Base-by-base conservation (phyloP, 2,888 invertebrate genomes). In the Drosophila koepferae region DNA sequence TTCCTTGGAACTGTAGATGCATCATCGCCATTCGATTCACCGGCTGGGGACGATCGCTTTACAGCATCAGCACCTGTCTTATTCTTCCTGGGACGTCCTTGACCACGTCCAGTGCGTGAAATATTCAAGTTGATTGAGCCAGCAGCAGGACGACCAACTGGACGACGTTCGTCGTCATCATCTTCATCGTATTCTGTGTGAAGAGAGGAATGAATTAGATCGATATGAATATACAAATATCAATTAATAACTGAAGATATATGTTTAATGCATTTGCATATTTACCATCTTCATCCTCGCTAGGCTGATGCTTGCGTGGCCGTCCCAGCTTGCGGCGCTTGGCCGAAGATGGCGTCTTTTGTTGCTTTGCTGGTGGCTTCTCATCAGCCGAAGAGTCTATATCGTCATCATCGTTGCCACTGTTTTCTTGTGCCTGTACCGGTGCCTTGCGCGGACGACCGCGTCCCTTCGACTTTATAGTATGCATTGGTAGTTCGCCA, bases 81-180 rank as follows among this genome's bases (percentile, higher is more conserved):
- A 2, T 1, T 28, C 49, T 91, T 91, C 51, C 82, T 91, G 3
- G 91, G 91, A 1, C 91, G 89, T 1, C 91, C 91, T 40, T 73
- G 74, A 1, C 92, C 90, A 16, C 90, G 91, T 10, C 91, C 91
- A 10, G 91, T 85, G 16, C 80, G 77, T 8, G 53, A 59, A 62
- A 92, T 91, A 53, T 92, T 91, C 14, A 92, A 74, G 40, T 81
- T 88, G 3, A 87, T 72, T 10, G 85, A 85, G 12, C 91, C 90
- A 20, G 91, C 78, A 8, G 82, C 0, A 0, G 91, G 92, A 0
- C 91, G 89, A n/a, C 92, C 91, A 16, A 90, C 73, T 0, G 90
- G 77, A n/a, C 86, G 89, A 23, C 63, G 77, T 1, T 82, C 86
- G 1, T 78, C 83, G 3, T 88, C 82, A 10, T 84, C 80, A 36